Percentiles rank a stretch among this genome's conserved stretches.
Evolutionary conservation across 2,113 vertebrate species (phyloP).

Genomic region (Antidorcas marsupialis): DNA sequence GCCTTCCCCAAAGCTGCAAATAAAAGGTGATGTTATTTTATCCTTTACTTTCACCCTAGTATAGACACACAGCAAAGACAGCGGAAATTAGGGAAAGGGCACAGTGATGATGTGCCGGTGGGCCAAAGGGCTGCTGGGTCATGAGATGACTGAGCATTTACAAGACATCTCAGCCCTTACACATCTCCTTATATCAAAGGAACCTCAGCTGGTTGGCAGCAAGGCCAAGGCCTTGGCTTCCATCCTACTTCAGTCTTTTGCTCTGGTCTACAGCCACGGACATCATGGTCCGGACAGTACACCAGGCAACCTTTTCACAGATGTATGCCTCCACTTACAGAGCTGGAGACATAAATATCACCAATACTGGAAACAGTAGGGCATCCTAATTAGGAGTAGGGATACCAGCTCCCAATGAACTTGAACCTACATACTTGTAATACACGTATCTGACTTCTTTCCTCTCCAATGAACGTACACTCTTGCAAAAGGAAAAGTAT

Average conservation of each 20-base stretch:
- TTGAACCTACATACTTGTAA: background rate
- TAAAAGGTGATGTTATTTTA: fast-evolving
- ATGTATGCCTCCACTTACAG: fast-evolving
- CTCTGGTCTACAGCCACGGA: background rate
- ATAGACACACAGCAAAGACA: fast-evolving
- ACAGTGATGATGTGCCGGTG: fast-evolving
- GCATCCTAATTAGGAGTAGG: background rate
- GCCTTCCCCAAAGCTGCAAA: background rate
- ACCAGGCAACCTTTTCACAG: background rate
- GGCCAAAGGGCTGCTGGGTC: background rate
- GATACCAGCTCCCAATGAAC: background rate
- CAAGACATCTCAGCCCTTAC: fast-evolving
- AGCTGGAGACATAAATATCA: too few relatives aligned
- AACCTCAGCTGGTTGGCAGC: background rate
- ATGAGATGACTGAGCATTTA: fast-evolving
- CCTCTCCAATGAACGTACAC: background rate
- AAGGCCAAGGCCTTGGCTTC: background rate
- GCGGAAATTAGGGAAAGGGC: background rate
- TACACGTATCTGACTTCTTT: background rate
- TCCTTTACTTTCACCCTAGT: background rate
- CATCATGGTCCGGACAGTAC: too few relatives aligned
- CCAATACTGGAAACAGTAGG: background rate
- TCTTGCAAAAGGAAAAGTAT: background rate
- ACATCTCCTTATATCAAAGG: background rate
- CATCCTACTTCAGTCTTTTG: background rate